Base-by-base conservation (phyloP, 2,797 vertebrate genomes). In the Mareca penelope region DNA sequence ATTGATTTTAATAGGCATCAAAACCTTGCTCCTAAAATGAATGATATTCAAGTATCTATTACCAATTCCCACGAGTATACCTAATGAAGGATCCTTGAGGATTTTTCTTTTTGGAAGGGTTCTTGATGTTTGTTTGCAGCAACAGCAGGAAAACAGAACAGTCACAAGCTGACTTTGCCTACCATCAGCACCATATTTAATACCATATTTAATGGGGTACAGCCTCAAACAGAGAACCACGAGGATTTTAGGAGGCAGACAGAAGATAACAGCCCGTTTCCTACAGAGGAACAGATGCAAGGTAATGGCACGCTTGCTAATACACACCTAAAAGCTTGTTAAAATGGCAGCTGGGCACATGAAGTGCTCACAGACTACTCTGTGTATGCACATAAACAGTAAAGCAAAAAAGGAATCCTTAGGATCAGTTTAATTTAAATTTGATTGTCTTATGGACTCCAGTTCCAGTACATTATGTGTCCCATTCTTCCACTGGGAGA, bases 81-180 rank as follows among this genome's bases (percentile, higher is more conserved):
- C 93, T 96, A 96, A 90, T 88, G 92, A 86, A 96, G 90, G 90
- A 94, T 97, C 89, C 96, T 91, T 79, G 93, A 96, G 93, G 81
- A 80, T 59, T 57, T 88, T 88, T 75, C 85, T 72, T 93, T 96
- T 97, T 85, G 87, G 85, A 79, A 91, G 82, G 85, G 64, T 90
- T 82, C 91, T 96, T 92, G 77, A 92, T 35, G 13, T 67, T 94
- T 88, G 83, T 93, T 90, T 89, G 92, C 73, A 85, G 65, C 73
- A 83, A 67, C 81, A 90, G 93, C 59, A 84, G 91, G 80, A 73
- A 90, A 93, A 90, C 91, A 84, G 65, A 91, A 69, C n/a, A 88
- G 48, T 73, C 52, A 6, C 16, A 65, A 69, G 88, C 82, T 14
- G 37, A 52, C 46, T 77, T 14, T 68, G 53, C 80, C 72, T 87